Evolutionary conservation across 37 sponge, comb jelly and placozoan genomes (phyloP).

Genomic region (Cliona cf. orientalis): DNA sequence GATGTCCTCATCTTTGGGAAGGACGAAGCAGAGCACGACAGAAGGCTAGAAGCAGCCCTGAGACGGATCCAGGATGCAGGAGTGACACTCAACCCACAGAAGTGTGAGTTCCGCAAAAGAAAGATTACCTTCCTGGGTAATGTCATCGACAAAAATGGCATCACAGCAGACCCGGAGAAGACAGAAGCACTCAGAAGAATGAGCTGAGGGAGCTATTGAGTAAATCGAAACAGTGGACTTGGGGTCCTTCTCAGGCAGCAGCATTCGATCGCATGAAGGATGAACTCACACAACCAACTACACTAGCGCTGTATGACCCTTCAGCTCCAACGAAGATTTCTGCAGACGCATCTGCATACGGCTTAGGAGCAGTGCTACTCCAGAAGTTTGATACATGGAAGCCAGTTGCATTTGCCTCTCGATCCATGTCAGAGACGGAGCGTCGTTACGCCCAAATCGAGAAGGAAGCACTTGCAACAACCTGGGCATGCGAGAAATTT

Average conservation of each 20-base stretch:
- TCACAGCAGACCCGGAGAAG: constrained; percentile 58
- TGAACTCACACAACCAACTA: constrained; percentile 9
- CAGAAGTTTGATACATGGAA: constrained; percentile 10
- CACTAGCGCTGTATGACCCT: constrained; percentile 21
- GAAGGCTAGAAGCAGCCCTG: constrained; percentile 9
- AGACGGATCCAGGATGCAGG: constrained; percentile 14
- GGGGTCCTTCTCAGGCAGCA: constrained; percentile 11
- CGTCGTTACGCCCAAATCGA: no score
- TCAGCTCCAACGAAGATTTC: constrained; percentile 3
- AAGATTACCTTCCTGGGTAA: constrained; percentile 11
- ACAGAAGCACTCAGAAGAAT: constrained; percentile 8
- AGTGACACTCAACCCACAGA: constrained; percentile 50
- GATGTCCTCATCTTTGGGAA: constrained; percentile 21
- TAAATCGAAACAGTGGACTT: constrained; percentile 20
- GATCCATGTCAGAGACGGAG: constrained; percentile 31
- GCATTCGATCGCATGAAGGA: constrained; percentile 27
- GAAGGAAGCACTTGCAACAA: no score
- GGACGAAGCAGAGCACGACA: constrained; percentile 36
- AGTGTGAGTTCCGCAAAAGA: constrained; percentile 46
- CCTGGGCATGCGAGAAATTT: no score
- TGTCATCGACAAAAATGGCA: constrained; percentile 34
- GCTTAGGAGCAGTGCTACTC: constrained; percentile 38
- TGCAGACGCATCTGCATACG: constrained; percentile 46
- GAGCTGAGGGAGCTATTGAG: constrained; percentile 30
- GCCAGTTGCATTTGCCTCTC: constrained; percentile 53